phyloP scores from a whole-genome alignment of 2,113 vertebrate species.

The Parus major region DNA sequence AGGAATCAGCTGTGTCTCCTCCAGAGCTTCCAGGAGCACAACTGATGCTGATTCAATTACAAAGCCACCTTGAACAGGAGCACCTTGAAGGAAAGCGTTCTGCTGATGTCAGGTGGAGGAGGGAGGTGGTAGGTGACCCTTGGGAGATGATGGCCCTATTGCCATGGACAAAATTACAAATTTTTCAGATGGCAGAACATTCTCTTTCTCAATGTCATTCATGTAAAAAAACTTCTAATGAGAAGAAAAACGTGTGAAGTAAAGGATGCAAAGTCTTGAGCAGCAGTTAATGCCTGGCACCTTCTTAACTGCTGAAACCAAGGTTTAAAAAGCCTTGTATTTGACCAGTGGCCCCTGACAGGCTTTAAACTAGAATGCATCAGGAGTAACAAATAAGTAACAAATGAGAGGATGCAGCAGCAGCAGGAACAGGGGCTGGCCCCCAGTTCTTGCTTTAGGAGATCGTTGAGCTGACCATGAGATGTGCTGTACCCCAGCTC shows the following conservation, averaged over 20 bases:
- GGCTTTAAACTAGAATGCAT: neutral
- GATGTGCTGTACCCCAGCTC: rapidly evolving
- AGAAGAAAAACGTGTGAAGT: neutral
- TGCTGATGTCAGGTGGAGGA: neutral
- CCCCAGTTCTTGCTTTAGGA: neutral
- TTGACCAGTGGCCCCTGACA: neutral
- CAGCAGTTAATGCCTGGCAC: neutral
- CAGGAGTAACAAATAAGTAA: neutral
- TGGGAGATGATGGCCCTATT: neutral
- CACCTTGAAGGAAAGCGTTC: neutral
- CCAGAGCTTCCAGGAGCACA: neutral
- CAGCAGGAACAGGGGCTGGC: rapidly evolving
- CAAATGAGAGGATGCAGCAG: neutral
- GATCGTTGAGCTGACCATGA: rapidly evolving
- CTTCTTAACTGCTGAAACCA: neutral
- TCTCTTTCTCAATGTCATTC: slow-evolving; percentile 3
- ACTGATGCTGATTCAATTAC: neutral
- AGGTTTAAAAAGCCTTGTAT: neutral
- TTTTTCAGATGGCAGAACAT: neutral
- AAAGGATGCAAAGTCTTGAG: neutral
- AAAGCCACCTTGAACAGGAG: neutral
- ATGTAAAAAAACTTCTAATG: neutral
- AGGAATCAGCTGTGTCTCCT: neutral
- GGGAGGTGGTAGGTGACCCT: neutral
- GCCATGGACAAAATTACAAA: neutral